Conservation (phyloP, 2,113 vertebrate species). For the Hypanus sabinus region DNA sequence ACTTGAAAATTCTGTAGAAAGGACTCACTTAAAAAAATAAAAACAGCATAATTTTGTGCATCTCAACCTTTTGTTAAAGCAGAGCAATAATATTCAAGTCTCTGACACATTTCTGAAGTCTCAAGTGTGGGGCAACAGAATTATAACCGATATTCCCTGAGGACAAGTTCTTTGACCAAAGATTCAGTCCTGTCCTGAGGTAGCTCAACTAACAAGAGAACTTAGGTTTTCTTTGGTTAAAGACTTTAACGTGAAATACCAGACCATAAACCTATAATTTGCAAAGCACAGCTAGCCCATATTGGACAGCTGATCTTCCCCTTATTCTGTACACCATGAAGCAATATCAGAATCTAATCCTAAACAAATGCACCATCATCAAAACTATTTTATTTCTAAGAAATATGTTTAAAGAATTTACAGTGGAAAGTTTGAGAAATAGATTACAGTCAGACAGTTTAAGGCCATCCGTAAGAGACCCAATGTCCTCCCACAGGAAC, state of each 20-base stretch:
- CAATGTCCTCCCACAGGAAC: not conserved
- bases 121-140: conserved; percentile 9
- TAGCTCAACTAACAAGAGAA: conserved; percentile 21
- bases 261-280: not conserved
- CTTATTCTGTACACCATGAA: not conserved
- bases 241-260: not conserved
- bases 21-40: not conserved
- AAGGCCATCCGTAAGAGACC: not conserved
- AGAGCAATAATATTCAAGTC: conserved; percentile 7
- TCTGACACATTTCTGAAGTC: not conserved
- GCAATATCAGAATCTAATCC: not conserved
- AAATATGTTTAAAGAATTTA: not conserved
- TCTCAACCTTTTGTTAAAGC: not conserved
- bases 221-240: conserved; percentile 23
- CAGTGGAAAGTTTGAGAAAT: not conserved
- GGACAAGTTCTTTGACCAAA: conserved; percentile 9
- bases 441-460: not conserved
- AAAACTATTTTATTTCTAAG: not conserved
- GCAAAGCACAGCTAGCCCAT: not conserved
- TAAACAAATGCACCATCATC: not conserved
- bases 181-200: not conserved
- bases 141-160: not conserved
- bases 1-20: conserved; percentile 19
- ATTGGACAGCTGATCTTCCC: not conserved
- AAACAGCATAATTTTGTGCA: not conserved